Evolutionary conservation across 2,888 invertebrate genomes (phyloP), one percentile per base, ranked within the genome.

Genomic region (Sympetrum striolatum): DNA sequence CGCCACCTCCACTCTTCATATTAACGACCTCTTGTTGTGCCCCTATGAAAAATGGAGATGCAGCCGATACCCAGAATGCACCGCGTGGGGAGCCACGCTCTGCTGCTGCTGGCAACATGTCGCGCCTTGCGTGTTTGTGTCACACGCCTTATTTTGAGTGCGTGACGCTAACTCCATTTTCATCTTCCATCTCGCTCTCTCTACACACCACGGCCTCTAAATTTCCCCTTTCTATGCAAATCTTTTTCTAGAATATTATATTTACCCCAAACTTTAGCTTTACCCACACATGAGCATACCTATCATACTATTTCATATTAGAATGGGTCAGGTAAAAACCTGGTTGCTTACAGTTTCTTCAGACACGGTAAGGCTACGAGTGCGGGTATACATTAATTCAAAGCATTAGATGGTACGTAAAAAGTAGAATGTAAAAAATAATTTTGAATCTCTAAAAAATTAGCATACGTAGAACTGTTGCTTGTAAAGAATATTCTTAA

Each of bases 41-140:
- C 58, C 86, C 15, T 35, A 60, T 60, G 86, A 86, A 86, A 86
- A 86, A 86, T 86, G 86, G 60, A 86, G 86, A 86, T 86, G 86
- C 86, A 48, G 31, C 60, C 25, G 86, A 86, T 86, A 86, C 25
- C 60, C 58, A 37, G 58, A 86, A 64, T 86, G 86, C 86, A 86
- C 86, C 86, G 86, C 60, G 37, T 82, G 35, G 82, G 53, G 82
- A 82, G 58, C 82, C 82, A 82, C 82, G 82, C 82, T 53, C 44
- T 0, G 10, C 44, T 44, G 44, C 35, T 60, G 58, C 35, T 60
- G 86, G 64, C 86, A 86, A 86, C 86, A 86, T 64, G 86, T 73
- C 73, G 73, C 25, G 73, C 73, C 73, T 73, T 25, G 73, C 73
- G 73, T 73, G 64, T 64, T 64, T 5, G 25, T 64, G 73, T 86